Percentiles rank a stretch among this genome's conserved stretches.
Conservation (phyloP, 1,140 invertebrate species). For the Anthonomus grandis region DNA sequence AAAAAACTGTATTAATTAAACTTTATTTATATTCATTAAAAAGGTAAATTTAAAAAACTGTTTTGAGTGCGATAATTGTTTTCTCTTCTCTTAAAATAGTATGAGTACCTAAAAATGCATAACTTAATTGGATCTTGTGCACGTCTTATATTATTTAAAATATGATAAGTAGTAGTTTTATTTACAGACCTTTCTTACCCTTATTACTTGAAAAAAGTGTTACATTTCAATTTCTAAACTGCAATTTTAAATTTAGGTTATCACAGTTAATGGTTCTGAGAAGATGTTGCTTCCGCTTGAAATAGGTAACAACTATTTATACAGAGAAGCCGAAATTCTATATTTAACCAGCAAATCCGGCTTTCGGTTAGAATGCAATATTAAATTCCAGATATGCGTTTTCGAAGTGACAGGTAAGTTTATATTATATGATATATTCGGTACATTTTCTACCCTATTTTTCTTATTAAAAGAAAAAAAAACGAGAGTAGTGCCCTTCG, state of each 20-base stretch:
- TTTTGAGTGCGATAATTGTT: too few relatives aligned
- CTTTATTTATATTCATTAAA: background rate
- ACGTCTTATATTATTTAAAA: too few relatives aligned
- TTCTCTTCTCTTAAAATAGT: too few relatives aligned
- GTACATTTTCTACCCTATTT: constrained; percentile 5
- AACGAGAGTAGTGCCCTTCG: background rate
- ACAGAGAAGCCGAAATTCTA: constrained; percentile 59
- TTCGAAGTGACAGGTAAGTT: constrained; percentile 52
- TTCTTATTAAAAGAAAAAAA: constrained; percentile 35
- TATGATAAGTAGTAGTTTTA: too few relatives aligned
- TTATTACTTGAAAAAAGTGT: too few relatives aligned
- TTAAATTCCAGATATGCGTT: constrained; percentile 56
- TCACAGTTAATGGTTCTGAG: constrained; percentile 30
- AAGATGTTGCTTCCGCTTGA: constrained; percentile 49
- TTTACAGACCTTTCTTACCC: too few relatives aligned
- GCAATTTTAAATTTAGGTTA: constrained; percentile 27
- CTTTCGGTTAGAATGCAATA: constrained; percentile 61
- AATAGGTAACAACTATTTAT: constrained; percentile 56
- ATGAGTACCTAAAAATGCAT: too few relatives aligned
- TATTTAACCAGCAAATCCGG: constrained; percentile 55
- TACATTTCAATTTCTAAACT: too few relatives aligned
- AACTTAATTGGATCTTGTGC: too few relatives aligned
- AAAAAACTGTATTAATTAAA: background rate
- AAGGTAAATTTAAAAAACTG: too few relatives aligned
- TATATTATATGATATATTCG: background rate